Conservation (phyloP, 2,888 invertebrate species). For the Chelonus formosanus region DNA sequence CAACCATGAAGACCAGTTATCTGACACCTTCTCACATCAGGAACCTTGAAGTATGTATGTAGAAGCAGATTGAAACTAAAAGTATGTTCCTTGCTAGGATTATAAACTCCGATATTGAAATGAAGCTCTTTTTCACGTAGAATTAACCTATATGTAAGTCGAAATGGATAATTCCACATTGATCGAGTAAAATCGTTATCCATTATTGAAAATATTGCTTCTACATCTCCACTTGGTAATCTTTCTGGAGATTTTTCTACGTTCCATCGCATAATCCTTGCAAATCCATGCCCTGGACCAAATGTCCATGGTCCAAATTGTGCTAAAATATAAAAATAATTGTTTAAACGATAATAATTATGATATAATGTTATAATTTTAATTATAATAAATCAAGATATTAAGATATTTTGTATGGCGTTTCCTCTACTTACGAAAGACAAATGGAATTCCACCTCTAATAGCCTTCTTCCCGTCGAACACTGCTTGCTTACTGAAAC, state of each 20-base stretch:
- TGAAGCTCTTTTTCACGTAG: constrained; percentile 90
- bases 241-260: constrained; percentile 89
- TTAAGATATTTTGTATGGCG: constrained; percentile 28
- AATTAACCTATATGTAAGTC: constrained; percentile 90
- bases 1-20: constrained; percentile 92
- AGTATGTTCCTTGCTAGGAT: constrained; percentile 90
- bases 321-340: constrained; percentile 69
- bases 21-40: constrained; percentile 90
- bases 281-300: constrained; percentile 97
- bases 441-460: constrained; percentile 95
- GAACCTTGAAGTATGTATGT: constrained; percentile 96
- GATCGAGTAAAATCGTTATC: constrained; percentile 92
- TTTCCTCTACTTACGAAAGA: constrained; percentile 86
- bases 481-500: constrained; percentile 88
- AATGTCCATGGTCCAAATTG: constrained; percentile 95
- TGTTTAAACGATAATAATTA: too few relatives aligned
- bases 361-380: neutral
- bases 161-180: constrained; percentile 96
- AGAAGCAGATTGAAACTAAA: constrained; percentile 92
- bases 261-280: constrained; percentile 90
- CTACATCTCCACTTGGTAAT: constrained; percentile 89
- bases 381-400: constrained; percentile 24
- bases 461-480: constrained; percentile 97
- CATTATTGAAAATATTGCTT: constrained; percentile 90
- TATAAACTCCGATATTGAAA: constrained; percentile 92